Evolutionary conservation across 2,888 invertebrate genomes (phyloP).

Genomic region (Sylvicola cinctus): DNA sequence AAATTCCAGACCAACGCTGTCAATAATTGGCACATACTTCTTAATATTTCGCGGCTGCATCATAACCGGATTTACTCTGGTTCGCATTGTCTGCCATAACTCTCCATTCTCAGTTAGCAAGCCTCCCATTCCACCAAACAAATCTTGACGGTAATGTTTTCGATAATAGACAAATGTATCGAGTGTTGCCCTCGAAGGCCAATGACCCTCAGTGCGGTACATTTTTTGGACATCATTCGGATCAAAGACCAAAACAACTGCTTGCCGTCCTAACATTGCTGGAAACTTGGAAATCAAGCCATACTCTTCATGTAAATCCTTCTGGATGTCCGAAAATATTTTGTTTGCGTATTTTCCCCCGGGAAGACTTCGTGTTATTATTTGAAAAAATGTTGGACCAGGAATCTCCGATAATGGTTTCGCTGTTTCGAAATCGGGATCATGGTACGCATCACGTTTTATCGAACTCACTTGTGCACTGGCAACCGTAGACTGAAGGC

Average conservation of each 20-base stretch:
- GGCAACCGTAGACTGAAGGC: too few relatives aligned
- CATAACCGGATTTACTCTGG: constrained; percentile 43
- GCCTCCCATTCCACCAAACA: constrained; percentile 10
- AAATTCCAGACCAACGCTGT: constrained; percentile 27
- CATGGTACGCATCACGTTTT: background rate
- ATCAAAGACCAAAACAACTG: constrained; percentile 26
- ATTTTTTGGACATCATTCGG: constrained; percentile 28
- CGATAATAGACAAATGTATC: constrained; percentile 23
- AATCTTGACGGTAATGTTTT: constrained; percentile 8
- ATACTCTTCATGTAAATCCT: constrained; percentile 8
- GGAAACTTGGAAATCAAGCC: constrained; percentile 21
- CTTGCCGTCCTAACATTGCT: constrained; percentile 14
- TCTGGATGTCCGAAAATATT: background rate
- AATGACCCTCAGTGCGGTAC: constrained; percentile 26
- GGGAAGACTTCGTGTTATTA: background rate
- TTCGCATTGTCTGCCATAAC: constrained; percentile 42
- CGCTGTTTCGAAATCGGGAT: constrained; percentile 2
- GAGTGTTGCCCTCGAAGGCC: constrained; percentile 23
- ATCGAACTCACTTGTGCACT: too few relatives aligned
- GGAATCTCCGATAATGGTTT: constrained; percentile 1
- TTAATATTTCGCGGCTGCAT: constrained; percentile 37
- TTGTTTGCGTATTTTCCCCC: background rate
- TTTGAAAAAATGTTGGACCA: background rate
- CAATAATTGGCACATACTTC: constrained; percentile 28
- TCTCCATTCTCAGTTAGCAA: constrained; percentile 29